Evolutionary conservation across 2,113 vertebrate species (phyloP).

Genomic region (Pionites leucogaster): DNA sequence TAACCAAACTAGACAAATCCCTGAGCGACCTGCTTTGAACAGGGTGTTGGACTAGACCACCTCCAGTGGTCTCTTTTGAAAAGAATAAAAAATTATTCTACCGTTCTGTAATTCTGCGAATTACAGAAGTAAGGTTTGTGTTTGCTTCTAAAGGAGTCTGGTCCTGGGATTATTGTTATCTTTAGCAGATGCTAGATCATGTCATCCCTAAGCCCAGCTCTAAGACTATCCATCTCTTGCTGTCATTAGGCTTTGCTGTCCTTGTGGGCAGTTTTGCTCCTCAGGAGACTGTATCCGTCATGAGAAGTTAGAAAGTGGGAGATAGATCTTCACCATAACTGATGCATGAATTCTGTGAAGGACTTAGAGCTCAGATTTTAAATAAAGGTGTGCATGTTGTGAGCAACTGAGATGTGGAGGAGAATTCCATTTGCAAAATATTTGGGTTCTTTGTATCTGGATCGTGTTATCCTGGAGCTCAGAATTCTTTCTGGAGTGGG

Average conservation of each 20-base stretch:
- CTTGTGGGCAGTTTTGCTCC: not conserved
- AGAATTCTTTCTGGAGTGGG: not conserved
- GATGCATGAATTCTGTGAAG: not conserved
- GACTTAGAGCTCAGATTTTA: not conserved
- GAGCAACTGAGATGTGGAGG: not conserved
- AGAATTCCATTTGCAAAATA: not conserved
- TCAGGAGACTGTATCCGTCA: not conserved
- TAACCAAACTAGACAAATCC: not conserved
- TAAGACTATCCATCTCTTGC: not conserved
- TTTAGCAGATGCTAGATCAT: not conserved
- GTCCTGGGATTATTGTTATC: not conserved
- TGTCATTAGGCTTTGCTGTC: not conserved
- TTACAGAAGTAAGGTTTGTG: not conserved
- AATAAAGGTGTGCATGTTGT: not conserved
- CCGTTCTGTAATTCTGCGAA: not conserved
- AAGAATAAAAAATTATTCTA: not conserved
- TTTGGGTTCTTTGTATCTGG: not conserved
- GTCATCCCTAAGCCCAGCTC: not conserved
- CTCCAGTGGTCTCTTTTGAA: not conserved
- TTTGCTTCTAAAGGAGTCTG: not conserved
- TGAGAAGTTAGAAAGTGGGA: not conserved
- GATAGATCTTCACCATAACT: not conserved
- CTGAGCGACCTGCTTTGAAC: not conserved
- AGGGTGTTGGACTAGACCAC: not conserved
- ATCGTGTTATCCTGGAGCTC: not conserved